A percentile compares a stretch with the other conserved stretches of the same genome.
phyloP scores from a whole-genome alignment of 2,797 vertebrate genomes.

The Labroides dimidiatus region DNA sequence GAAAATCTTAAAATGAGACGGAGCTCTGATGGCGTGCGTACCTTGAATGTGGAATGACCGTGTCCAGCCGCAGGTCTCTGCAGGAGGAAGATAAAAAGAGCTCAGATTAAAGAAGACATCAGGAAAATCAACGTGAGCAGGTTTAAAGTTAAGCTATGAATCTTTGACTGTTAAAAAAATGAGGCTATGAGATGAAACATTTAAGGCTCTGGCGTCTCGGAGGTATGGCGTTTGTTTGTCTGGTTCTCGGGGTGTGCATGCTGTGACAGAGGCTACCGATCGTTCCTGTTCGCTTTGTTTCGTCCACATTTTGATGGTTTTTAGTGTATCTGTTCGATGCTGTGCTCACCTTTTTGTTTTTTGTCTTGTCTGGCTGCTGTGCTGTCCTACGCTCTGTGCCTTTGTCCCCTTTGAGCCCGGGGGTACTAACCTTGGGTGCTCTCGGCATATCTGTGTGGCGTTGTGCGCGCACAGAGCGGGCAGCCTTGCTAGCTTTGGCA shows the following conservation, averaged over 20 bases:
- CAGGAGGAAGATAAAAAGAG: constrained; percentile 63
- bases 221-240: too few relatives aligned
- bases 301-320: constrained; percentile 17
- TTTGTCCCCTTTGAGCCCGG: constrained; percentile 74
- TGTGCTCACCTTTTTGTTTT: constrained; percentile 83
- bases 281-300: constrained; percentile 3
- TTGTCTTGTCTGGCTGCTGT: constrained; percentile 81
- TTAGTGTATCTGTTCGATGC: constrained; percentile 45
- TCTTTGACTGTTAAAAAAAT: too few relatives aligned
- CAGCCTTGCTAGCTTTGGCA: constrained; percentile 91
- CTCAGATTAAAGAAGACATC: constrained; percentile 22
- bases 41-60: constrained; percentile 87
- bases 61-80: constrained; percentile 85
- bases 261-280: constrained; percentile 11
- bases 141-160: too few relatives aligned
- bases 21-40: constrained; percentile 50
- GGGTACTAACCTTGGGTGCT: constrained; percentile 90
- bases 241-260: too few relatives aligned
- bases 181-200: too few relatives aligned
- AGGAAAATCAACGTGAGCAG: neutral
- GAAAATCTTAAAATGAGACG: neutral
- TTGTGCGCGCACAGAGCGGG: constrained; percentile 93
- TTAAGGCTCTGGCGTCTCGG: too few relatives aligned
- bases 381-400: constrained; percentile 77
- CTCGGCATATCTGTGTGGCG: constrained; percentile 96